Conservation (phyloP, 2,888 invertebrate species). For the Lasioglossum marginatum region DNA sequence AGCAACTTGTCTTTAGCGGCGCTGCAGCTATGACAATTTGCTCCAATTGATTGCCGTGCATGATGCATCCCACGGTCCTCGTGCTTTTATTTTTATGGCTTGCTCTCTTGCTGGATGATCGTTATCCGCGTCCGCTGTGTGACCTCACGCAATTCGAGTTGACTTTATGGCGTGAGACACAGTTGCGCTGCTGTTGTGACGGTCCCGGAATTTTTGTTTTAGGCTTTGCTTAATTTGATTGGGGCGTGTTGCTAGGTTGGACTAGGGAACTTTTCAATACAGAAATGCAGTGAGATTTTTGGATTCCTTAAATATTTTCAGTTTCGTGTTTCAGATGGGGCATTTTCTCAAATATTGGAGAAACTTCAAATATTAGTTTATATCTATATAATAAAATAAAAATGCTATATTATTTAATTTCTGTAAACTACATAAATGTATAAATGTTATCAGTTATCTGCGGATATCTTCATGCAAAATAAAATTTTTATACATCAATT, state of each 20-base stretch:
- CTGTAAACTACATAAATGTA: too few species aligned
- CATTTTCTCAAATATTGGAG: too few species aligned
- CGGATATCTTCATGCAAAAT: too few species aligned
- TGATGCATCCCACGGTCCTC: background rate
- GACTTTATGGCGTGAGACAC: background rate
- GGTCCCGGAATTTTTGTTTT: background rate
- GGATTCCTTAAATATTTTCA: too few species aligned
- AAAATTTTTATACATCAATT: too few species aligned
- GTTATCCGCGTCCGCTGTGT: background rate
- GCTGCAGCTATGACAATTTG: constrained; percentile 12
- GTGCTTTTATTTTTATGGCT: constrained; percentile 1
- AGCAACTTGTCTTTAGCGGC: background rate
- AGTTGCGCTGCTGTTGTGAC: background rate
- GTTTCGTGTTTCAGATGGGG: too few species aligned
- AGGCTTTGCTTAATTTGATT: background rate
- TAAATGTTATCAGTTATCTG: too few species aligned
- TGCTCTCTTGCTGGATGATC: background rate
- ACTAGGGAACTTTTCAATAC: background rate
- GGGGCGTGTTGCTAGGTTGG: background rate
- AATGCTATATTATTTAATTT: too few species aligned
- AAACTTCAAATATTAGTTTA: too few species aligned
- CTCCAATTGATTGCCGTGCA: constrained; percentile 13
- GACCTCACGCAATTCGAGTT: background rate
- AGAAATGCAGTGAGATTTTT: too few species aligned
- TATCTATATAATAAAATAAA: too few species aligned